Evolutionary conservation across 35 echinoderm and acorn worm genomes (phyloP).

Genomic region (Stichopus chloronotus): DNA sequence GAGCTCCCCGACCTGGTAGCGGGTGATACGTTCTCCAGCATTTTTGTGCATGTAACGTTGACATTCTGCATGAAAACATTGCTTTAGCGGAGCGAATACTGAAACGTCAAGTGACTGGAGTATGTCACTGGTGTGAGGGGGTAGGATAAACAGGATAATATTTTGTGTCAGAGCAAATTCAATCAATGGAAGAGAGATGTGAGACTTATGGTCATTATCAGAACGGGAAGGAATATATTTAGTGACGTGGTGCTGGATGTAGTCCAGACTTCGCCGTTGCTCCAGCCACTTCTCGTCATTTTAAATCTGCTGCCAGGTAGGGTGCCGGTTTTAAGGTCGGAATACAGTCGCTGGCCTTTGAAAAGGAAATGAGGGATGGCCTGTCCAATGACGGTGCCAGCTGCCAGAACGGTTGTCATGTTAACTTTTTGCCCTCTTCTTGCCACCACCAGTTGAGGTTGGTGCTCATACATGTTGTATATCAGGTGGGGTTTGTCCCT

Average conservation of each 20-base stretch:
- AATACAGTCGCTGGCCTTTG: slow-evolving; percentile 34
- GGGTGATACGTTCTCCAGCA: neutral
- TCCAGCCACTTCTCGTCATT: slow-evolving; percentile 60
- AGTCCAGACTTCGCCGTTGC: slow-evolving; percentile 49
- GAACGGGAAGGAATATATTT: slow-evolving; percentile 31
- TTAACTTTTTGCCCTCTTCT: slow-evolving; percentile 11
- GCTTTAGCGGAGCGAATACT: slow-evolving; percentile 37
- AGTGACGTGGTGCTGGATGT: neutral
- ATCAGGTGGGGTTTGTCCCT: slow-evolving; percentile 14
- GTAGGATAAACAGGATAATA: neutral
- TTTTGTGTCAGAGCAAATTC: slow-evolving; percentile 35
- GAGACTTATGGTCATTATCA: slow-evolving; percentile 51
- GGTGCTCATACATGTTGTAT: slow-evolving; percentile 36
- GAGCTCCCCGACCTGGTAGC: slow-evolving; percentile 9
- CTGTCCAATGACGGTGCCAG: slow-evolving; percentile 59
- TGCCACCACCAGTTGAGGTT: neutral
- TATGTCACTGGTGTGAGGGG: slow-evolving; percentile 52
- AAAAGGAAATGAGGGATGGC: slow-evolving; percentile 66
- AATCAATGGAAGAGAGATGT: slow-evolving; percentile 58
- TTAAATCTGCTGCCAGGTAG: slow-evolving; percentile 44
- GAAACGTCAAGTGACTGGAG: slow-evolving; percentile 43
- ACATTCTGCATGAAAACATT: neutral
- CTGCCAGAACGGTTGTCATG: slow-evolving; percentile 61
- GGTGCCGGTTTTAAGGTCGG: slow-evolving; percentile 37
- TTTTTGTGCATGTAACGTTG: slow-evolving; percentile 13